A percentile compares a stretch with the other conserved stretches of the same genome.
Conservation (phyloP, 2,797 vertebrate species). For the Hemitrygon akajei region DNA sequence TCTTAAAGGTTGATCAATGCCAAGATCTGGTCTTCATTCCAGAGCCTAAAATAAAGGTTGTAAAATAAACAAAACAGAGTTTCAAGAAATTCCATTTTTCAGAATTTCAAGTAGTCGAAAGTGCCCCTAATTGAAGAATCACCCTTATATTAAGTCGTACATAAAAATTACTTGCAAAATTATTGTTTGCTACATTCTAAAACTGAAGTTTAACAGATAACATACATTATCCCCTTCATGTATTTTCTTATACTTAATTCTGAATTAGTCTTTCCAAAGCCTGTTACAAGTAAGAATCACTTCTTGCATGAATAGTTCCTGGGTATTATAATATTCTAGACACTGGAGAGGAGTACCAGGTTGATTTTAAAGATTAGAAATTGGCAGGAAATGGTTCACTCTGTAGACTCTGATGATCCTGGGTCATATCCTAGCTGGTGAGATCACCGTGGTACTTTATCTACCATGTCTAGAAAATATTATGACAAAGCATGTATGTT, state of each 20-base stretch:
- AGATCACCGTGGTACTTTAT: not conserved
- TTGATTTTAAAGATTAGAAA: constrained; percentile 11
- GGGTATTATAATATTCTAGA: too few relatives aligned
- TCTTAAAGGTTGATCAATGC: too few relatives aligned
- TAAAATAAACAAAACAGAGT: too few relatives aligned
- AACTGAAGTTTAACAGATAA: not conserved
- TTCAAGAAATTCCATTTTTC: too few relatives aligned
- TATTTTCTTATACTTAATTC: not conserved
- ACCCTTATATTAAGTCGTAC: not conserved
- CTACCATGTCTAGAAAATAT: not conserved
- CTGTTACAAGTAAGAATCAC: not conserved
- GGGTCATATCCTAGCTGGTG: too few relatives aligned
- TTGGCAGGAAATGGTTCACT: constrained; percentile 42
- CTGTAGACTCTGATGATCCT: constrained; percentile 38
- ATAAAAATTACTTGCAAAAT: not conserved
- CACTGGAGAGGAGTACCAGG: not conserved
- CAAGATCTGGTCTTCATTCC: too few relatives aligned
- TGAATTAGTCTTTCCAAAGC: not conserved
- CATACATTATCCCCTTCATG: not conserved
- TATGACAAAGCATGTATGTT: not conserved
- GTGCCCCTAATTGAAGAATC: too few relatives aligned
- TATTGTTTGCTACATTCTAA: not conserved
- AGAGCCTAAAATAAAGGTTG: too few relatives aligned
- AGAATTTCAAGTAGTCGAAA: too few relatives aligned
- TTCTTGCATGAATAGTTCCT: not conserved